Percentiles rank a stretch among this genome's conserved stretches.
These are phyloP conservation scores for Euplagia quadripunctaria DNA, from an alignment of 2,888 invertebrate species.

Conservation along the genomic window DNA sequence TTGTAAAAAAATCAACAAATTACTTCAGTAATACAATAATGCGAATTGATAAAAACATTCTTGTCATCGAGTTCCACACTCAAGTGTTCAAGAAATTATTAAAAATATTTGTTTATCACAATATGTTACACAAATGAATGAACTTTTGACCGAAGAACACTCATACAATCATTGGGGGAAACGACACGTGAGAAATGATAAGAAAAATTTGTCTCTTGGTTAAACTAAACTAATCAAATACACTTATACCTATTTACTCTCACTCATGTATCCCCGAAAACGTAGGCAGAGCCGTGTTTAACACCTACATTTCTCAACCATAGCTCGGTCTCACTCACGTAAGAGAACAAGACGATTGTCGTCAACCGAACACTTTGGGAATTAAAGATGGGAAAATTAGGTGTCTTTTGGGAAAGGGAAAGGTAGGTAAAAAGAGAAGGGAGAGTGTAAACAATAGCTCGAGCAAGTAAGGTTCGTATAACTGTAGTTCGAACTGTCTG, in stretches of 20 bases:
- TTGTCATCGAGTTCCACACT: neutral
- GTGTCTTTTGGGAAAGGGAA: too few species aligned
- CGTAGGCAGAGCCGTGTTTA: too few species aligned
- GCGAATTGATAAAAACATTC: slow-evolving; percentile 1
- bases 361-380: too few species aligned
- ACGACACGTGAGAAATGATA: slow-evolving; percentile 4
- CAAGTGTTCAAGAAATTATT: neutral
- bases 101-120: slow-evolving; percentile 13
- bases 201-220: neutral
- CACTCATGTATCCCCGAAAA: too few species aligned
- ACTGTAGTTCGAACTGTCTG: too few species aligned
- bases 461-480: too few species aligned
- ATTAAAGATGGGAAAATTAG: too few species aligned
- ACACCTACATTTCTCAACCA: too few species aligned
- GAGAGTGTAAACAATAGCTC: too few species aligned
- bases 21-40: neutral
- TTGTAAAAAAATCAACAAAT: neutral
- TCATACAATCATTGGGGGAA: slow-evolving; percentile 6
- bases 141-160: slow-evolving; percentile 12
- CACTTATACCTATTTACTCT: neutral
- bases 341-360: too few species aligned
- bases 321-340: too few species aligned
- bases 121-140: slow-evolving; percentile 12
- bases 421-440: too few species aligned
- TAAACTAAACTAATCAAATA: neutral